Conservation (phyloP, 64 coral and sea anemone species). For the Porites australiensis region DNA sequence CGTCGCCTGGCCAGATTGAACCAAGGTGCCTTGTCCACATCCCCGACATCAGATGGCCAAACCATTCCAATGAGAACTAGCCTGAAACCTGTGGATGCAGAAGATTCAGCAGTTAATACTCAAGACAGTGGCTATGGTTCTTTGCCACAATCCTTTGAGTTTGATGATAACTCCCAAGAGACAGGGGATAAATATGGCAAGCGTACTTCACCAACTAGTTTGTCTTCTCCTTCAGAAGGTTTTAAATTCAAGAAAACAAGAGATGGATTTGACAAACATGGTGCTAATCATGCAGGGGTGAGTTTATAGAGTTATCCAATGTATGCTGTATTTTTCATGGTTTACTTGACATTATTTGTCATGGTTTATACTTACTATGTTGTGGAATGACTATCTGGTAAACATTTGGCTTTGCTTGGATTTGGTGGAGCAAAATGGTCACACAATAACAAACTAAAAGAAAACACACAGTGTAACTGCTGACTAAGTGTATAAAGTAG, state of each 20-base stretch:
- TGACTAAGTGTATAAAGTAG: too few species aligned
- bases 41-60: constrained; percentile 31
- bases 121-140: constrained; percentile 76
- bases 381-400: too few species aligned
- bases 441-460: too few species aligned
- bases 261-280: constrained; percentile 58
- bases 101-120: constrained; percentile 22
- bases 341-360: too few species aligned
- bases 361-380: too few species aligned
- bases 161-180: constrained; percentile 65
- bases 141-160: constrained; percentile 58
- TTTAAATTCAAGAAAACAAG: constrained; percentile 73
- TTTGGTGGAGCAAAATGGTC: too few species aligned
- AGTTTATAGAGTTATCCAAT: background rate
- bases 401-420: too few species aligned
- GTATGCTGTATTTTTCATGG: background rate
- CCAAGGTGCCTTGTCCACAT: constrained; percentile 39
- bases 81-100: constrained; percentile 20
- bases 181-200: constrained; percentile 67
- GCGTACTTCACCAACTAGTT: constrained; percentile 69
- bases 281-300: background rate
- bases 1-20: constrained; percentile 63
- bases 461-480: too few species aligned
- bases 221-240: constrained; percentile 64
- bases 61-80: constrained; percentile 27